phyloP scores from a whole-genome alignment of 2,113 vertebrate species.

The Quiscalus mexicanus region DNA sequence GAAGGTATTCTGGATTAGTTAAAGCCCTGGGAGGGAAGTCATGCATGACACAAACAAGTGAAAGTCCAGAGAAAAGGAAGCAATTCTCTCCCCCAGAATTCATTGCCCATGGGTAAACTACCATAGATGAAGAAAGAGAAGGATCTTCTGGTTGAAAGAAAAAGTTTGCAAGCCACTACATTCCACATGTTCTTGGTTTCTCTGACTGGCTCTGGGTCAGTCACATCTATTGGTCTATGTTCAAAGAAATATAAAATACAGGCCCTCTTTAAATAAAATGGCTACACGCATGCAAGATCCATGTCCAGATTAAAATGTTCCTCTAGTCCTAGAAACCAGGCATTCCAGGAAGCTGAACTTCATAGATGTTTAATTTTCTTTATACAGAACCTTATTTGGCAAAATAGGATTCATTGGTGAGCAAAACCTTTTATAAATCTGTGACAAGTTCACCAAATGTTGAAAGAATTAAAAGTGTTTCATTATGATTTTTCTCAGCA shows the following conservation, averaged over 20 bases:
- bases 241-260: neutral
- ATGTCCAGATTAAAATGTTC: neutral
- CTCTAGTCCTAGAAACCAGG: neutral
- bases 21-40: neutral
- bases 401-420: neutral
- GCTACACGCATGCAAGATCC: neutral
- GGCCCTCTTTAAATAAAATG: neutral
- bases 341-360: neutral
- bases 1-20: neutral
- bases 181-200: neutral
- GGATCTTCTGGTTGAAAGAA: neutral
- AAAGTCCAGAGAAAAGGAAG: constrained; percentile 9
- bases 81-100: neutral
- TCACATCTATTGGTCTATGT: neutral
- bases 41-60: neutral
- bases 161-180: neutral
- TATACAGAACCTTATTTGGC: neutral
- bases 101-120: neutral
- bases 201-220: neutral
- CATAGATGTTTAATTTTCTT: neutral
- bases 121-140: neutral
- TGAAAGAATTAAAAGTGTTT: neutral
- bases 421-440: neutral
- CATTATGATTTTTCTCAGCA: neutral
- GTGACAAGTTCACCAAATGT: neutral